These are phyloP conservation scores for Daubentonia madagascariensis DNA, from an alignment of 2,113 vertebrate genomes.

Conservation along the genomic window DNA sequence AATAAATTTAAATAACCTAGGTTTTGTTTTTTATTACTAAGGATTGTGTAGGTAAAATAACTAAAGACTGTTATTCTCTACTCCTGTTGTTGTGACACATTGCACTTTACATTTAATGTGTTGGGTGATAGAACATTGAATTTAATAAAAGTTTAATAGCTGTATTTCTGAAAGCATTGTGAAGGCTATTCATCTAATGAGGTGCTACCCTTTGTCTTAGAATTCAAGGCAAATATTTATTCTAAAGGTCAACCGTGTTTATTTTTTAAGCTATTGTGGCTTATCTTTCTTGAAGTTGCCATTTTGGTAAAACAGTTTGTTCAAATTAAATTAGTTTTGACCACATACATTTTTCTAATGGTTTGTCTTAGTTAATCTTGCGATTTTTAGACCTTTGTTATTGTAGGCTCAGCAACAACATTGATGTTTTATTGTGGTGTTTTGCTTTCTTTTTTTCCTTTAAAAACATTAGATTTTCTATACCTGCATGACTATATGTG, in stretches of 20 bases:
- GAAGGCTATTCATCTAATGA: conserved; percentile 25
- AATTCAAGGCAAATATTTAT: conserved; percentile 52
- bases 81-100: not conserved
- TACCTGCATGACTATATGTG: not conserved
- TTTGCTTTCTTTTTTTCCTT: not conserved
- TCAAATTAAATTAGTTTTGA: conserved; percentile 27
- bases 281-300: conserved; percentile 30
- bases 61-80: not conserved
- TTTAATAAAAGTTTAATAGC: conserved; percentile 9
- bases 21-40: not conserved
- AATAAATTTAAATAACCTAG: conserved; percentile 4
- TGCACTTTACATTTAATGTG: not conserved
- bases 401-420: not conserved
- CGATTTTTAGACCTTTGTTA: not conserved
- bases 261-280: conserved; percentile 27
- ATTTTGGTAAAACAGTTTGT: not conserved
- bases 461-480: not conserved
- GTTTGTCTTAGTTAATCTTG: conserved; percentile 19
- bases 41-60: not conserved
- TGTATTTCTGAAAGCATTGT: conserved; percentile 32
- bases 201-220: not conserved
- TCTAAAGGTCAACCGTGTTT: conserved; percentile 57
- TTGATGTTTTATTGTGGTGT: not conserved
- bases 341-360: not conserved
- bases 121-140: not conserved